These are phyloP conservation scores for Orius insidiosus DNA, from an alignment of 1,140 invertebrate genomes.

Conservation along the genomic window DNA sequence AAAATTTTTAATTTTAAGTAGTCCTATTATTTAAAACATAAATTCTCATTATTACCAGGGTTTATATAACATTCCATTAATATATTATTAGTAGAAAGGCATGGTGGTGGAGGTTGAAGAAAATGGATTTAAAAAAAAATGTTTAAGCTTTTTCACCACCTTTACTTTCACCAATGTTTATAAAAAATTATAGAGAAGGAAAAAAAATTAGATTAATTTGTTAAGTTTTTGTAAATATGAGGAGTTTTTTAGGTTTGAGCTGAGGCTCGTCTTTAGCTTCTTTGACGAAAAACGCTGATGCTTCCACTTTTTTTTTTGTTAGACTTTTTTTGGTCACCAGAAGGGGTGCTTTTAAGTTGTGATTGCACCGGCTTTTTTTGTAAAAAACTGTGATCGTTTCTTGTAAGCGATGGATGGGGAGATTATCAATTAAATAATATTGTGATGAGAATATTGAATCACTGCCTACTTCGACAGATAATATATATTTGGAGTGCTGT, in stretches of 20 bases:
- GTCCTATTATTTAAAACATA: slow-evolving; percentile 10
- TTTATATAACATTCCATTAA: slow-evolving; percentile 16
- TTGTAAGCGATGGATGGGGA: slow-evolving; percentile 10
- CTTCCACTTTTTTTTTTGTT: slow-evolving; percentile 1
- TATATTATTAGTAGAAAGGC: slow-evolving; percentile 9
- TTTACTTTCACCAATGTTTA: slow-evolving; percentile 4
- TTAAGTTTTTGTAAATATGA: slow-evolving; percentile 1
- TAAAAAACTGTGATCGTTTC: slow-evolving; percentile 16
- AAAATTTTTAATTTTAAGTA: neutral
- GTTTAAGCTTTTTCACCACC: slow-evolving; percentile 2
- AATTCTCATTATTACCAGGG: slow-evolving; percentile 15
- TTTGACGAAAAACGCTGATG: neutral
- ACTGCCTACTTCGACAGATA: slow-evolving; percentile 16
- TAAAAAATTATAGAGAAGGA: neutral
- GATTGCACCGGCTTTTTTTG: slow-evolving; percentile 7
- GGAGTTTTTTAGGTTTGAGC: neutral
- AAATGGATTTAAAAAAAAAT: neutral
- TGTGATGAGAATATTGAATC: slow-evolving; percentile 17
- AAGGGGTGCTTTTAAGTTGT: slow-evolving; percentile 10
- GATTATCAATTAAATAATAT: slow-evolving; percentile 12
- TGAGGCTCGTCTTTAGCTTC: neutral
- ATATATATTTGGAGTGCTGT: slow-evolving; percentile 16
- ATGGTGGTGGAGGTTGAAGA: slow-evolving; percentile 7
- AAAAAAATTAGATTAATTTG: neutral
- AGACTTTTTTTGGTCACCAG: neutral